Conservation (phyloP, 1,140 invertebrate species). For the Sipha flava region DNA sequence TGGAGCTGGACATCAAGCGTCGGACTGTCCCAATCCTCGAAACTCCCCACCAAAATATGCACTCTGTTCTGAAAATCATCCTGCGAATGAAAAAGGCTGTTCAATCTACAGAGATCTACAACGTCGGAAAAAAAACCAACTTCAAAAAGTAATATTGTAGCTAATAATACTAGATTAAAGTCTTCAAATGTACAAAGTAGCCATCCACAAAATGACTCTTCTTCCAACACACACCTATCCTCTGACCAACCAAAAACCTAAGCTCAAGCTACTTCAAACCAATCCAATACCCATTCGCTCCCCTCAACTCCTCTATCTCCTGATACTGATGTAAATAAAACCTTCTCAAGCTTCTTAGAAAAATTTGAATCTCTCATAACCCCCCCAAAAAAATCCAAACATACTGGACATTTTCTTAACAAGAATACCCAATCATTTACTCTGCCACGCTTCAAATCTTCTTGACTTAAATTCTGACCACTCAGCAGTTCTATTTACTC, state of each 20-base stretch:
- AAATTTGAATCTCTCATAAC: not conserved
- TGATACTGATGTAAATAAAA: not conserved
- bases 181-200: not conserved
- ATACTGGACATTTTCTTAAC: not conserved
- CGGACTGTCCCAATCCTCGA: not conserved
- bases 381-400: not conserved
- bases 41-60: not conserved
- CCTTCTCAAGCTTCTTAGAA: not conserved
- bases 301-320: not conserved
- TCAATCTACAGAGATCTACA: conserved; percentile 36
- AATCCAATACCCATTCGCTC: too few relatives aligned
- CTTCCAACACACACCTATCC: not conserved
- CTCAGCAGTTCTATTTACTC: not conserved
- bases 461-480: not conserved
- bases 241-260: too few relatives aligned
- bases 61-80: not conserved
- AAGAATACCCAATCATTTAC: not conserved
- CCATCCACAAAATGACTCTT: not conserved
- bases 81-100: not conserved
- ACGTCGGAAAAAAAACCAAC: not conserved
- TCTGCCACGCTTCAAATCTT: not conserved
- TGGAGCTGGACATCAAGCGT: not conserved
- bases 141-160: not conserved
- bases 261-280: not conserved
- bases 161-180: not conserved